Evolutionary conservation across 1,140 invertebrate species (phyloP), one percentile per base, ranked within the genome.

Genomic region (Dreissena rostriformis): DNA sequence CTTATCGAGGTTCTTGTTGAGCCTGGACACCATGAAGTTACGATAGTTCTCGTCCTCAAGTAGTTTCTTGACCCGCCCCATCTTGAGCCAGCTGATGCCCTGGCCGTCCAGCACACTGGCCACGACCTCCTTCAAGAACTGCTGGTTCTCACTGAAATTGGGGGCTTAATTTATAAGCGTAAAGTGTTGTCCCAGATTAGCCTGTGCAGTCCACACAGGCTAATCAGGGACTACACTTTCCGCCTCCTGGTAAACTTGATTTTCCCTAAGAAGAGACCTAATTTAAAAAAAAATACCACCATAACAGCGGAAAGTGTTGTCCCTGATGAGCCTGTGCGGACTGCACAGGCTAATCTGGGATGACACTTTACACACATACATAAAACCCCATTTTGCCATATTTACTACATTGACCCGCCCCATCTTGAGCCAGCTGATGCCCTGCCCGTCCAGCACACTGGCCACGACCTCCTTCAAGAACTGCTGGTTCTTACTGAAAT

Each of bases 21-120:
- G 94, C 91, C 99, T 98, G 71, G 97, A 97, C 1, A 99, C 96
- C 14, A 99, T 97, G 93, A 99, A 96, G 92, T 98, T 99, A 51
- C 99, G 95, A 94, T 99, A 99, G 76, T 97, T 99, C 94, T 99
- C 99, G 94, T 99, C 98, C 93, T 99, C 99, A 97, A 99, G 98
- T 8, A 99, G 94, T 92, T 99, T 98, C 91, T 98, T 98, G 24
- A 99, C 94, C 53, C 98, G 95, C 91, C 97, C 98, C 10, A 98
- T 93, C 93, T 99, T 99, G 24, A 99, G 94, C 97, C 98, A 99
- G 53, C 98, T 98, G 19, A 99, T 96, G 4, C 99, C 98, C 94
- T 99, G 98, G 14, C 99, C 99, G 67, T 97, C 96, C 68, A 99
- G 91, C 7, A 99, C 97, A 94, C 97, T 97, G 91, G 96, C 97